Percentiles rank a stretch among this genome's conserved stretches.
These are phyloP conservation scores for Apostichopus parvimensis DNA, from an alignment of 35 echinoderm and acorn worm genomes.

Conservation along the genomic window DNA sequence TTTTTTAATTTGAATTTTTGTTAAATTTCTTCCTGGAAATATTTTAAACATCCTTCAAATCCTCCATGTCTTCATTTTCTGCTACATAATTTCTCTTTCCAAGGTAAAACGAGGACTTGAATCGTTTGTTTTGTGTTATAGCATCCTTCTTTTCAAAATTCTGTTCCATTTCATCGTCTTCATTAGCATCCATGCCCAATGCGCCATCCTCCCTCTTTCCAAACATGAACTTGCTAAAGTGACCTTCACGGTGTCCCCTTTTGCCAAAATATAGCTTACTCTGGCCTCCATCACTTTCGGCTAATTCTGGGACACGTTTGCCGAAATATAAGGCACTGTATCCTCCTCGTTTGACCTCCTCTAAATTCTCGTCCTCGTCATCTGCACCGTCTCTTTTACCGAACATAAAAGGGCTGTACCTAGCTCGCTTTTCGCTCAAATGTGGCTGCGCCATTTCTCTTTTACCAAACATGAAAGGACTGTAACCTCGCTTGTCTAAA, in stretches of 20 bases:
- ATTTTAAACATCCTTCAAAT: background rate
- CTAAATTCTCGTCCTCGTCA: background rate
- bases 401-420: slow-evolving; percentile 31
- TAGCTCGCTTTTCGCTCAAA: background rate
- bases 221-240: background rate
- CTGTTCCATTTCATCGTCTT: background rate
- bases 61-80: slow-evolving; percentile 11
- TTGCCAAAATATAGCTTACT: slow-evolving; percentile 13
- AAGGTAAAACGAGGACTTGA: slow-evolving; percentile 27
- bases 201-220: slow-evolving; percentile 4
- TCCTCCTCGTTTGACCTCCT: background rate
- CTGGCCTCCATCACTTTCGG: background rate
- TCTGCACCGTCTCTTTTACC: slow-evolving; percentile 10
- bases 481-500: background rate
- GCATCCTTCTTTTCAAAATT: background rate
- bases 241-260: background rate
- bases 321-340: slow-evolving; percentile 51
- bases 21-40: background rate
- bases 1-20: background rate
- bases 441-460: background rate
- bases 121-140: slow-evolving; percentile 3
- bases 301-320: slow-evolving; percentile 23
- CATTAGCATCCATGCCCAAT: background rate
- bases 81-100: slow-evolving; percentile 18
- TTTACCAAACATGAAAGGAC: slow-evolving; percentile 44